phyloP scores from a whole-genome alignment of 2,888 invertebrate species.

The Mythimna ferrago region DNA sequence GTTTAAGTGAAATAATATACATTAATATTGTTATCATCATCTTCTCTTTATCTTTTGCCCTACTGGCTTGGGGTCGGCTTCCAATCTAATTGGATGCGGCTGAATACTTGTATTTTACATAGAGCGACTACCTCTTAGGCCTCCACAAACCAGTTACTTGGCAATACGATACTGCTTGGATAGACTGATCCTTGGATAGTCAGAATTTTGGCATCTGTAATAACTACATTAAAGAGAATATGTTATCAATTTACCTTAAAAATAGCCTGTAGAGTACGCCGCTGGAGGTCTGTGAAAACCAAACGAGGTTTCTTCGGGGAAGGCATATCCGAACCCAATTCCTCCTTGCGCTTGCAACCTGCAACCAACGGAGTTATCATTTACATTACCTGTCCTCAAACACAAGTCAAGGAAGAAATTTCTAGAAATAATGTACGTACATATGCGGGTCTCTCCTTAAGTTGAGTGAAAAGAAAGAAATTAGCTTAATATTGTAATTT shows the following conservation, averaged over 20 bases:
- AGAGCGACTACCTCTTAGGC: too few relatives aligned
- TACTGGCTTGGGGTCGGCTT: too few relatives aligned
- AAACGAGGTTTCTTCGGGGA: conserved; percentile 99
- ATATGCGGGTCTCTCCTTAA: conserved; percentile 58
- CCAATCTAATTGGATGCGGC: too few relatives aligned
- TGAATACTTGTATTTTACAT: too few relatives aligned
- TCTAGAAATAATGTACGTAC: conserved; percentile 53
- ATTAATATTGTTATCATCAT: too few relatives aligned
- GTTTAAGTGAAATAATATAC: too few relatives aligned
- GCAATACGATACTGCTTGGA: too few relatives aligned
- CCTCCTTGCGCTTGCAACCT: conserved; percentile 99
- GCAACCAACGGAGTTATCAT: conserved; percentile 63
- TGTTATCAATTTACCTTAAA: conserved; percentile 94
- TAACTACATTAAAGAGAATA: too few relatives aligned
- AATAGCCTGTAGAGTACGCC: conserved; percentile 99
- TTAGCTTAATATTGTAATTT: conserved; percentile 27
- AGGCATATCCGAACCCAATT: conserved; percentile 95
- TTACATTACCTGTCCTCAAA: conserved; percentile 18
- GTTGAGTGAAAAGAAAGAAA: conserved; percentile 58
- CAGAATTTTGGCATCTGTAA: too few relatives aligned
- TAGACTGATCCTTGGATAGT: too few relatives aligned
- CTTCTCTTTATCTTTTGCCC: too few relatives aligned
- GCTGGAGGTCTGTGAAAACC: conserved; percentile 99
- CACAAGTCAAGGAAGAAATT: conserved; percentile 25
- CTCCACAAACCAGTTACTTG: too few relatives aligned